Percentiles rank a stretch among this genome's conserved stretches.
These are phyloP conservation scores for Perizoma affinitatum DNA, from an alignment of 2,888 invertebrate genomes.

Conservation along the genomic window DNA sequence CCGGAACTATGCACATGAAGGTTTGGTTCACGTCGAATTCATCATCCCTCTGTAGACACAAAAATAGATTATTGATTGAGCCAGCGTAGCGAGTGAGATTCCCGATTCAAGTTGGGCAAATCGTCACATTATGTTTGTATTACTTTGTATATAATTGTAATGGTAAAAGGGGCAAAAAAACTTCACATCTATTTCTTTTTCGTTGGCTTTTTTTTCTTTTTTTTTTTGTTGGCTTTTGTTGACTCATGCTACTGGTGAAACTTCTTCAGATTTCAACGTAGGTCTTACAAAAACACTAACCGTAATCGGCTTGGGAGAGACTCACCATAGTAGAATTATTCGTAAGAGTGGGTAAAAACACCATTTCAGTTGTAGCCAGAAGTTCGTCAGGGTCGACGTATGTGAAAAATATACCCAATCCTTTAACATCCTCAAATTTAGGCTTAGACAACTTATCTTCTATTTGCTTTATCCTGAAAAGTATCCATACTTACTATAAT, in stretches of 20 bases:
- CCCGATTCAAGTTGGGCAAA: too few species aligned
- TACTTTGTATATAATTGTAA: too few species aligned
- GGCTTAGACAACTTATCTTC: constrained; percentile 31
- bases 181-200: too few species aligned
- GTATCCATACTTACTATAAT: background rate
- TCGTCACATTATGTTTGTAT: too few species aligned
- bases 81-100: too few species aligned
- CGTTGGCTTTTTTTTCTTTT: too few species aligned
- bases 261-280: too few species aligned
- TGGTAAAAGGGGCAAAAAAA: too few species aligned
- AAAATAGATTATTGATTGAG: too few species aligned
- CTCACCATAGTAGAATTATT: constrained; percentile 29
- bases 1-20: constrained; percentile 57
- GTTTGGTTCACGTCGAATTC: constrained; percentile 47
- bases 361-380: constrained; percentile 45
- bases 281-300: too few species aligned
- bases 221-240: too few species aligned
- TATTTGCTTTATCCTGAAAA: constrained; percentile 41
- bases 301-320: background rate
- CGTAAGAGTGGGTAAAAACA: constrained; percentile 36
- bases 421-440: constrained; percentile 35
- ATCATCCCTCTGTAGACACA: constrained; percentile 48
- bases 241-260: too few species aligned
- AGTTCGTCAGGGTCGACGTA: constrained; percentile 53
- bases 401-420: constrained; percentile 48